Evolutionary conservation across 2,888 invertebrate species (phyloP).

Genomic region (Eumacrocentrus americanus): DNA sequence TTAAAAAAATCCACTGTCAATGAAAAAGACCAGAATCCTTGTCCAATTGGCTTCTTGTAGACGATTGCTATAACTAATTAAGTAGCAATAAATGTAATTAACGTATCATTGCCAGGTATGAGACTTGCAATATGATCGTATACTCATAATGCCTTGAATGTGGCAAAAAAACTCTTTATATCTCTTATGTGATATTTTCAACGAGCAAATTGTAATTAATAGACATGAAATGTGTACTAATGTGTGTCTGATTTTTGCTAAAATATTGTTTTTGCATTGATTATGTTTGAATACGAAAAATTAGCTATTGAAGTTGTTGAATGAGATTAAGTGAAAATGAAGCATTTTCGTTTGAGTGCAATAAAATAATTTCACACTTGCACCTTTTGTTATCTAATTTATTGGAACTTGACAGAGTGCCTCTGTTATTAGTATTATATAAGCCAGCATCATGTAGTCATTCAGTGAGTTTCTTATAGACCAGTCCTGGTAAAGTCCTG

Average conservation of each 20-base stretch:
- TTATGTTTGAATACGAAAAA: background rate
- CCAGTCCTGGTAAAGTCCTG: slow-evolving; percentile 44
- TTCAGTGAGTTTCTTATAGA: slow-evolving; percentile 40
- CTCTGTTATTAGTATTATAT: slow-evolving; percentile 44
- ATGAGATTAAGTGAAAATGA: background rate
- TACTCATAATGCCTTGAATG: slow-evolving; percentile 3
- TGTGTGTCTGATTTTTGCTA: background rate
- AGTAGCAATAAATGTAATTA: too few species aligned
- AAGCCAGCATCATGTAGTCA: slow-evolving; percentile 47
- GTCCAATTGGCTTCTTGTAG: too few species aligned
- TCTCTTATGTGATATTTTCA: background rate
- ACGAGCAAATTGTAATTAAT: slow-evolving; percentile 5
- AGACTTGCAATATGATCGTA: too few species aligned
- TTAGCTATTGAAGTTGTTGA: background rate
- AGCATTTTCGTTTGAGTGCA: background rate
- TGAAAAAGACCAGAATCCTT: too few species aligned
- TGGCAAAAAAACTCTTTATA: background rate
- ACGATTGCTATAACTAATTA: too few species aligned
- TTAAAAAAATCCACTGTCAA: too few species aligned
- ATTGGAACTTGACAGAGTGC: slow-evolving; percentile 37
- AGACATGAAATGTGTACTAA: slow-evolving; percentile 10
- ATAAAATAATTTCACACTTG: background rate
- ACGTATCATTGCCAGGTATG: too few species aligned
- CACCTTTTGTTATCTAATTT: background rate
- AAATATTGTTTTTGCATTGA: background rate